phyloP scores from a whole-genome alignment of 2,888 invertebrate genomes.

The Schizotus pectinicornis region DNA sequence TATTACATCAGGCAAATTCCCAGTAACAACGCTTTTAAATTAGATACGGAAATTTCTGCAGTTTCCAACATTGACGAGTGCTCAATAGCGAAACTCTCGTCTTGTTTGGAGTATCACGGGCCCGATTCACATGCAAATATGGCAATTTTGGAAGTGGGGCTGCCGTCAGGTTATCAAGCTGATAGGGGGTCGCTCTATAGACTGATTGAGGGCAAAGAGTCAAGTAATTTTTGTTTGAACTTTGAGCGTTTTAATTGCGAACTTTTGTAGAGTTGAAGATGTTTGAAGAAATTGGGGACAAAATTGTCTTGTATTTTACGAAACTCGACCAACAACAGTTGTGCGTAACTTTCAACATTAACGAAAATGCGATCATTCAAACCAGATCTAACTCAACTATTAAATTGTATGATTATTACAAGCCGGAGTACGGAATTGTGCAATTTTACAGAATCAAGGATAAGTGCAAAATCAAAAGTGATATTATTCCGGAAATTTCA shows the following conservation, averaged over 20 bases:
- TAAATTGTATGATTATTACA: slow-evolving; percentile 70
- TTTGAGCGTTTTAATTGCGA: no score
- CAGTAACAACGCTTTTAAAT: slow-evolving; percentile 61
- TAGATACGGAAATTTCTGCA: slow-evolving; percentile 58
- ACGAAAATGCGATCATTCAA: slow-evolving; percentile 59
- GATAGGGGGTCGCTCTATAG: slow-evolving; percentile 65
- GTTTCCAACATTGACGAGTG: slow-evolving; percentile 59
- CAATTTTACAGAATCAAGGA: slow-evolving; percentile 43
- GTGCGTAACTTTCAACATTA: slow-evolving; percentile 61
- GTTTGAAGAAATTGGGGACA: slow-evolving; percentile 61
- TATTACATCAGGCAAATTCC: slow-evolving; percentile 61
- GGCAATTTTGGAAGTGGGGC: slow-evolving; percentile 66
- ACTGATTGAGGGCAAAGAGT: slow-evolving; percentile 54
- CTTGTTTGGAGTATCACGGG: slow-evolving; percentile 53
- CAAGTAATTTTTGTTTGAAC: slow-evolving; percentile 29
- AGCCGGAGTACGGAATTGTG: slow-evolving; percentile 58
- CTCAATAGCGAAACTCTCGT: slow-evolving; percentile 56
- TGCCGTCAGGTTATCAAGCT: slow-evolving; percentile 70
- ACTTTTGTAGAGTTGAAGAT: slow-evolving; percentile 59
- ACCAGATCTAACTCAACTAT: slow-evolving; percentile 62
- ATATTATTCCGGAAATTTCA: slow-evolving; percentile 29
- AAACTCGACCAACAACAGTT: slow-evolving; percentile 58
- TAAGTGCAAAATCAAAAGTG: slow-evolving; percentile 32
- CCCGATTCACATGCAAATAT: slow-evolving; percentile 64
- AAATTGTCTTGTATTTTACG: slow-evolving; percentile 62